Conservation (phyloP, 2,113 vertebrate species). For the Lepus americanus region DNA sequence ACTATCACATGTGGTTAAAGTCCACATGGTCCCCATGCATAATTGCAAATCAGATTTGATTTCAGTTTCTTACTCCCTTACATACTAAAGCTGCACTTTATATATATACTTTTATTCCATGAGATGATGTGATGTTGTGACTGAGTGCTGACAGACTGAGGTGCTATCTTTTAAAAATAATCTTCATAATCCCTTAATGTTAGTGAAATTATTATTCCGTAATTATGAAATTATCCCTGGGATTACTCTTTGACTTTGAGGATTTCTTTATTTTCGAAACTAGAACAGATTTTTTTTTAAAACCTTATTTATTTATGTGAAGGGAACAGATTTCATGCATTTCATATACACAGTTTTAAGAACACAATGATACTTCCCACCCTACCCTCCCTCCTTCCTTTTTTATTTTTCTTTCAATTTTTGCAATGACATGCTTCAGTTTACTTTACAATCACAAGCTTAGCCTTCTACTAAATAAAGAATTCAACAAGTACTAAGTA, state of each 20-base stretch:
- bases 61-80: not conserved
- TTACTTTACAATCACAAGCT: no score
- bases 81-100: not conserved
- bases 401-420: no score
- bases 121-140: not conserved
- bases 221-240: slow-evolving; percentile 12
- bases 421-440: no score
- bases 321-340: no score
- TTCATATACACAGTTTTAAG: no score
- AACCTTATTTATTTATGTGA: no score
- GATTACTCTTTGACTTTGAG: slow-evolving; percentile 14
- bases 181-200: not conserved
- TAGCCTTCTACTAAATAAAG: no score
- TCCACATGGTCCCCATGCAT: not conserved
- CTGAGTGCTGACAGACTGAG: not conserved
- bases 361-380: no score
- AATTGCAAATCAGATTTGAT: not conserved
- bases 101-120: not conserved
- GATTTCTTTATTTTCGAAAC: not conserved
- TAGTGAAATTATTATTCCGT: not conserved
- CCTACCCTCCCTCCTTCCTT: no score
- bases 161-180: not conserved
- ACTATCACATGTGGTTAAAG: not conserved
- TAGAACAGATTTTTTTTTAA: no score
- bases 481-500: no score